Evolutionary conservation across 2,797 vertebrate species (phyloP), one percentile per base, ranked within the genome.

Genomic region (Tragelaphus eurycerus): DNA sequence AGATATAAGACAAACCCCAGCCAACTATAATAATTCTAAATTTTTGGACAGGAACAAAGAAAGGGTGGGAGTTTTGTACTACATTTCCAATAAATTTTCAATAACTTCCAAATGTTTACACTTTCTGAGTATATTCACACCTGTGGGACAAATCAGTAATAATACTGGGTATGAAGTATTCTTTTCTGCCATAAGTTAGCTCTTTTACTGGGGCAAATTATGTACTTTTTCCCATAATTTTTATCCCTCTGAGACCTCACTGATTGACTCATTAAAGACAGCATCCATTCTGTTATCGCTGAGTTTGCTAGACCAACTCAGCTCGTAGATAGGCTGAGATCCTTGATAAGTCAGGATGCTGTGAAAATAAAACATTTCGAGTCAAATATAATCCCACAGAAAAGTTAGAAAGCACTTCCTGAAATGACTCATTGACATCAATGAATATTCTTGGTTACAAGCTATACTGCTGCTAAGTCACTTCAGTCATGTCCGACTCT

Each of bases 71-170:
- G 67, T 86, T 92, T 81, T 96, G 29, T 62, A 92, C 82, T 91
- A 76, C 13, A 79, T 85, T 96, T 96, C 96, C 95, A 97, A 97
- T 96, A 95, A 89, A 96, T 85, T 95, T 97, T 93, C 86, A 97
- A 96, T 98, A 96, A 97, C 86, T 98, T 97, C 96, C 97, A 98
- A 98, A 98, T 97, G 96, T 95, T 89, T 93, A 81, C 71, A 95
- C 82, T 94, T 96, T 95, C 94, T 83, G 84, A 91, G 57, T 93
- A 96, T 89, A 81, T 82, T 98, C 94, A 97, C 94, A 98, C 97
- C 97, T 98, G 9, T 59, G 67, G 64, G 54, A 84, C 78, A 89
- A 97, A 95, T 86, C 31, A 86, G 86, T 57, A 97, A 93, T 15
- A 87, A 60, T 29, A 86, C 43, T 89, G 19, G 48, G 27, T 38